Evolutionary conservation across 1,140 invertebrate species (phyloP).

Genomic region (Octopus bimaculoides): DNA sequence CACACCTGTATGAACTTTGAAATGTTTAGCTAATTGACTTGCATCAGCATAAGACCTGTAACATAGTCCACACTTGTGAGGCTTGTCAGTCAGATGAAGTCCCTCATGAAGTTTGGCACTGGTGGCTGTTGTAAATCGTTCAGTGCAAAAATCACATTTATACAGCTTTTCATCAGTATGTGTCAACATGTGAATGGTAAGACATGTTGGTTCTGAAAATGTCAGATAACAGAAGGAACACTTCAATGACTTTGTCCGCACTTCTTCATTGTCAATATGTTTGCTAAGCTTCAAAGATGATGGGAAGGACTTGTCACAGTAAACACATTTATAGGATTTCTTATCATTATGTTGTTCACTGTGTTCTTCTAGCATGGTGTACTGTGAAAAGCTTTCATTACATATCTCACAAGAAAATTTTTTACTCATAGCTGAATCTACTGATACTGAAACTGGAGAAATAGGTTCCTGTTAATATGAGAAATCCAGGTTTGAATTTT

Average conservation of each 20-base stretch:
- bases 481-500: not conserved
- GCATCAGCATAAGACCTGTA: not conserved
- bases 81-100: not conserved
- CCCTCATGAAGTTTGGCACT: not conserved
- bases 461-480: not conserved
- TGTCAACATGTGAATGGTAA: not conserved
- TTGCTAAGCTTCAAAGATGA: not conserved
- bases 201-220: not conserved
- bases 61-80: slow-evolving; percentile 11
- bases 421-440: not conserved
- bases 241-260: not conserved
- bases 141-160: slow-evolving; percentile 4
- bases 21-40: not conserved
- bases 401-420: not conserved
- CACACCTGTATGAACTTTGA: not conserved
- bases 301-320: not conserved
- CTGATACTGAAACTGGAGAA: not conserved
- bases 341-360: not conserved
- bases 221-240: not conserved
- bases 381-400: not conserved
- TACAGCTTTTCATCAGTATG: slow-evolving; percentile 3
- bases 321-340: not conserved
- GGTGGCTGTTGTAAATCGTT: not conserved
- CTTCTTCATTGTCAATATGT: not conserved
- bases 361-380: not conserved